Conservation (phyloP, 2,888 invertebrate species). For the Drosophila meridiana region DNA sequence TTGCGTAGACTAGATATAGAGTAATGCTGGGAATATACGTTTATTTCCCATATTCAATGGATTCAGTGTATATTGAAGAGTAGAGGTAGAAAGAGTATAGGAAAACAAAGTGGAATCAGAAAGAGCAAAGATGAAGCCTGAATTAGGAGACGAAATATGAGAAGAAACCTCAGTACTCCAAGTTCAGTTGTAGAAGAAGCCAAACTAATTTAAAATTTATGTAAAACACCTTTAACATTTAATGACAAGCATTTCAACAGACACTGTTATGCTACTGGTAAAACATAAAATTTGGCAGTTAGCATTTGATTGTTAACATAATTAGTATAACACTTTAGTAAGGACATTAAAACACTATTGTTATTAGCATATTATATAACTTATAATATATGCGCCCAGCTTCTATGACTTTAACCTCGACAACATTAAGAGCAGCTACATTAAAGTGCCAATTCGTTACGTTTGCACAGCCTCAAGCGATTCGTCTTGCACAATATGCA, state of each 20-base stretch:
- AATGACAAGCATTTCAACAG: background rate
- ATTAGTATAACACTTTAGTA: background rate
- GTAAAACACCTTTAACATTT: background rate
- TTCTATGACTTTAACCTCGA: background rate
- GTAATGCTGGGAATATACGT: too few relatives aligned
- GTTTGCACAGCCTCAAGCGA: constrained; percentile 15
- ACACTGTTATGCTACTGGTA: background rate
- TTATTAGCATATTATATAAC: too few relatives aligned
- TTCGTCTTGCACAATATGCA: constrained; percentile 29
- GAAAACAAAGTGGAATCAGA: too few relatives aligned
- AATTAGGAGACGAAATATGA: too few relatives aligned
- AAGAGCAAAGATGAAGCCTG: too few relatives aligned
- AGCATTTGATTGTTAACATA: background rate
- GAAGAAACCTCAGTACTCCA: too few relatives aligned
- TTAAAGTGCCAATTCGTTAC: constrained; percentile 5
- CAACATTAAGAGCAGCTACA: background rate
- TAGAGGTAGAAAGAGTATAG: too few relatives aligned
- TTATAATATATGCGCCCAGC: background rate
- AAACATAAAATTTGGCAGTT: background rate
- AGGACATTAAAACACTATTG: too few relatives aligned
- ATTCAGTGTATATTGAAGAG: too few relatives aligned
- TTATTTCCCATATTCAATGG: too few relatives aligned
- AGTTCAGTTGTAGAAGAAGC: background rate
- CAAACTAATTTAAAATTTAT: background rate
- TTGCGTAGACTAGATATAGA: too few relatives aligned